Base-by-base conservation (phyloP, 2,888 invertebrate genomes). In the Girardia tigrina region DNA sequence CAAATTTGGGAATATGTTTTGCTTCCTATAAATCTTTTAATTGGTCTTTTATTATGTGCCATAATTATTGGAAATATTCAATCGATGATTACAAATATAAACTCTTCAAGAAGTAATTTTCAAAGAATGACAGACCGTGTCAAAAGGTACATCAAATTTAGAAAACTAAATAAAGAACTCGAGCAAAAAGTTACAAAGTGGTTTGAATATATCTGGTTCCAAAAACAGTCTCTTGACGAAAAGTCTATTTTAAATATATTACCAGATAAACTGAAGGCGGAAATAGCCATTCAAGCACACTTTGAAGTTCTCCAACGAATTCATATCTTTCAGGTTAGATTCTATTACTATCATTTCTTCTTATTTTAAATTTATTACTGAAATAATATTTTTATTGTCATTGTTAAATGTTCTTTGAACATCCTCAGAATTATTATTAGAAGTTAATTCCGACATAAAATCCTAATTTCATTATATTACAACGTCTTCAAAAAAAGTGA, bases 11-110 rank as follows among this genome's bases (percentile, higher is more conserved):
- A 95, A 84, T 93, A 91, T 85, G 85, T 93, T 56, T 94, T 94
- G 84, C 92, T 94, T 26, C 92, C 93, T 0, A 89, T 90, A 0
- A 93, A 94, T 84, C 92, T 93, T 83, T 87, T 94, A 77, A 92
- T 92, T 69, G 94, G 94, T 6, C 94, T 95, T 1, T 86, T 95
- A 75, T 94, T 95, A 80, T 95, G 95, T 83, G 95, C 94, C 75
- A 94, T 94, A 42, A 94, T 95, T 81, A 94, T 94, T 76, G 94
- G 94, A 81, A 90, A 92, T 82, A 91, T 92, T 80, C 94, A 94
- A 78, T 91, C 91, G 77, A 87, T 87, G 86, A 87, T 87, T 70
- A 92, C 92, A 70, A 94, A 94, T 83, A 94, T 94, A 92, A 94
- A 94, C 83, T 91, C 93, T 29, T 90, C 92, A 0, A 86, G 93